phyloP scores from a whole-genome alignment of 2,113 vertebrate genomes.

The Piaya cayana region DNA sequence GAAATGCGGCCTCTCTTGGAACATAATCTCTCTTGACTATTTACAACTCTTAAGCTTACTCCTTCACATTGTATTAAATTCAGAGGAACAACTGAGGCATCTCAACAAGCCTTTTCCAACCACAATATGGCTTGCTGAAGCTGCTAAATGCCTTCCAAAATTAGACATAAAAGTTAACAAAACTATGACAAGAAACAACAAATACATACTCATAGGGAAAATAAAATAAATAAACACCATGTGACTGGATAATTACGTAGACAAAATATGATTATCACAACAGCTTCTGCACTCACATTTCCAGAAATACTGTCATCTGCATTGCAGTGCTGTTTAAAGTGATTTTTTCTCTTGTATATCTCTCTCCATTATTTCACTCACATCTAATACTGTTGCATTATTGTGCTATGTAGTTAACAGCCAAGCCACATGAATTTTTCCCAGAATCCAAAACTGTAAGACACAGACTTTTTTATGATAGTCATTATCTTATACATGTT shows the following conservation, averaged over 20 bases:
- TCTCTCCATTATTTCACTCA: not conserved
- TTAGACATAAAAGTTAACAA: not conserved
- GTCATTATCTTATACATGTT: not conserved
- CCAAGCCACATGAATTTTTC: not conserved
- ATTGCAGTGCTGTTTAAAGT: not conserved
- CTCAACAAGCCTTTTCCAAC: not conserved
- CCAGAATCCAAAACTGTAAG: not conserved
- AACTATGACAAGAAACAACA: not conserved
- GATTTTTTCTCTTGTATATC: not conserved
- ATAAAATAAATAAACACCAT: not conserved
- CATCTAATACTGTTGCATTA: not conserved
- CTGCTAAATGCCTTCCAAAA: not conserved
- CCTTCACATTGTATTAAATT: not conserved
- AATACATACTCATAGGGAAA: not conserved
- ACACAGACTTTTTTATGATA: not conserved
- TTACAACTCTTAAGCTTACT: not conserved
- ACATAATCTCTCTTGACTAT: not conserved
- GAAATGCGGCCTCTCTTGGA: not conserved
- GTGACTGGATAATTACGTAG: not conserved
- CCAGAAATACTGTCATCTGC: not conserved
- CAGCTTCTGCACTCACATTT: not conserved
- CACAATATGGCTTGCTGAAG: not conserved
- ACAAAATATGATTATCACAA: not conserved
- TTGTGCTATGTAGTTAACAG: not conserved
- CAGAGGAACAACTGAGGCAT: not conserved